Evolutionary conservation across 2,113 vertebrate genomes (phyloP).

Genomic region (Malurus cyaneus): DNA sequence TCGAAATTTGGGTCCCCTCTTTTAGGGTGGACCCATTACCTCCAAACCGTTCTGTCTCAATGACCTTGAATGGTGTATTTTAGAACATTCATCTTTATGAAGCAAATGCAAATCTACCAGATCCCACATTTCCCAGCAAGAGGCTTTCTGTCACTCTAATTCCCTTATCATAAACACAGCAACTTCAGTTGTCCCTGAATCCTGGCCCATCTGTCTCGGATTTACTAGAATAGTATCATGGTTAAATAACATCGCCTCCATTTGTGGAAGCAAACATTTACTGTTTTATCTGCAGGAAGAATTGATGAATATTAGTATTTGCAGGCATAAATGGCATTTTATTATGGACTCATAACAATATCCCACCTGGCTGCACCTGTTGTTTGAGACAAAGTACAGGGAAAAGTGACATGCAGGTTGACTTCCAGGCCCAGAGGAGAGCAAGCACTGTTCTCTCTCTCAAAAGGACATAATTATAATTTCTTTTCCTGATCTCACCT

Average conservation of each 20-base stretch:
- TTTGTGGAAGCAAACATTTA: constrained; percentile 6
- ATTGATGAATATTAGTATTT: constrained; percentile 15
- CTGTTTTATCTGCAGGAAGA: constrained; percentile 3
- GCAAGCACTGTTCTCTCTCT: neutral
- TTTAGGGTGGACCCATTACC: neutral
- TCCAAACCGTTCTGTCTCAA: neutral
- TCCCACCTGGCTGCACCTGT: neutral
- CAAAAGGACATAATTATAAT: neutral
- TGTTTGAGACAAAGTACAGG: neutral
- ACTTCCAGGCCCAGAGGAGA: neutral
- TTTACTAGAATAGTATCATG: constrained; percentile 12
- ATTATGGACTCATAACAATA: neutral
- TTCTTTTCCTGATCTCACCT: neutral
- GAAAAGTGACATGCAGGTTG: neutral
- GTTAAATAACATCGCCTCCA: constrained; percentile 30
- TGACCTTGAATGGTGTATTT: neutral
- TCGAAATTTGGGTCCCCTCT: neutral
- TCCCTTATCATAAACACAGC: constrained; percentile 38
- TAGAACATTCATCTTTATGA: neutral
- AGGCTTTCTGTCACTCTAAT: constrained; percentile 39
- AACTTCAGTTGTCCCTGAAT: constrained; percentile 25
- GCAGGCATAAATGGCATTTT: neutral
- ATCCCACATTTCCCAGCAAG: neutral
- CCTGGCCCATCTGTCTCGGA: constrained; percentile 30
- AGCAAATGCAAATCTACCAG: constrained; percentile 26